Conservation (phyloP, 2,888 invertebrate species). For the Octonoba sinensis region DNA sequence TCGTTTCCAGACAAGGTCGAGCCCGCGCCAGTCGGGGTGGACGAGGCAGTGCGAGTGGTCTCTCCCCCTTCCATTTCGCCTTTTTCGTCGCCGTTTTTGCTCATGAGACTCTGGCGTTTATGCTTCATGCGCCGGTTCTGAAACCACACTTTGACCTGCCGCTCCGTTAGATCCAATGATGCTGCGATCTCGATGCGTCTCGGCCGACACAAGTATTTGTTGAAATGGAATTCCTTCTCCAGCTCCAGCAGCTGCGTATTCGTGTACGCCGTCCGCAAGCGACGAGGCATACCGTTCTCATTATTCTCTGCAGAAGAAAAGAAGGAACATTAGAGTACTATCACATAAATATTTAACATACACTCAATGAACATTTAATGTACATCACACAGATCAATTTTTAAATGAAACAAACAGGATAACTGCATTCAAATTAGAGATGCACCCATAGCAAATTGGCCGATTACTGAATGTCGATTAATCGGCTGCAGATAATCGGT, state of each 20-base stretch:
- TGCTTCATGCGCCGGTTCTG: conserved; percentile 83
- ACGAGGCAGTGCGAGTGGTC: conserved; percentile 40
- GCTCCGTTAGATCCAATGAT: conserved; percentile 79
- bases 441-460: no score
- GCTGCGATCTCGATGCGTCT: conserved; percentile 83
- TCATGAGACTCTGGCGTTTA: conserved; percentile 67
- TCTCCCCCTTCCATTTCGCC: conserved; percentile 55
- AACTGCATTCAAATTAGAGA: no score
- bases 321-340: not conserved
- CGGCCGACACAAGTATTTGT: conserved; percentile 82
- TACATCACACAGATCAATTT: not conserved
- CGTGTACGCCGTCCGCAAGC: conserved; percentile 85
- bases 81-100: conserved; percentile 66
- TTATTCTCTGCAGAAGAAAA: conserved; percentile 52
- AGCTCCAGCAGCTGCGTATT: conserved; percentile 83
- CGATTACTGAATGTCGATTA: no score
- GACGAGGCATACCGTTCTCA: conserved; percentile 68
- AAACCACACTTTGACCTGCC: conserved; percentile 91
- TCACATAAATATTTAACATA: not conserved
- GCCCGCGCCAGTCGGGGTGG: conserved; percentile 50
- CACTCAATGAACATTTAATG: no score
- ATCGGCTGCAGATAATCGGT: no score
- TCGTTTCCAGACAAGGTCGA: conserved; percentile 53
- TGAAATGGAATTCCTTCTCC: conserved; percentile 83
- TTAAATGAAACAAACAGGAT: not conserved